These are phyloP conservation scores for Cosmopolites sordidus DNA, from an alignment of 2,888 invertebrate genomes.

Conservation along the genomic window DNA sequence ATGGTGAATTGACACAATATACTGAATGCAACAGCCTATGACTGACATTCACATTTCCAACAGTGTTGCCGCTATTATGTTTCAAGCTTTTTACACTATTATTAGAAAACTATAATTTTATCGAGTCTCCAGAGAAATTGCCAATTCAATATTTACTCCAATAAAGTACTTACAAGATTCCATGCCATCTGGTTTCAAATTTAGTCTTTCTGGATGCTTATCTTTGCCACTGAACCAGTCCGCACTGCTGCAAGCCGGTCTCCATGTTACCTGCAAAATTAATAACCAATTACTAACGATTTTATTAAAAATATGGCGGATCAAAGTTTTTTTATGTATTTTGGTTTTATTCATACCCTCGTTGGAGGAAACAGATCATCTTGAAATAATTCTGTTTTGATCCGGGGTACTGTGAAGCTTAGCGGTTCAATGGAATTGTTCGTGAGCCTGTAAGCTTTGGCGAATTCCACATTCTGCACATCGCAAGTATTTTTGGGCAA, in stretches of 20 bases:
- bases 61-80: no score
- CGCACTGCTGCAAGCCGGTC: slow-evolving; percentile 63
- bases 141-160: no score
- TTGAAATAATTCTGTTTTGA: slow-evolving; percentile 96
- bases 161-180: slow-evolving; percentile 68
- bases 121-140: no score
- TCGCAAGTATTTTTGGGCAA: slow-evolving; percentile 85
- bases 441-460: slow-evolving; percentile 89
- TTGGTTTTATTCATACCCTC: slow-evolving; percentile 50
- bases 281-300: no score
- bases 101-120: no score
- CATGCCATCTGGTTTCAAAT: slow-evolving; percentile 86
- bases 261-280: slow-evolving; percentile 60
- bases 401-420: slow-evolving; percentile 92
- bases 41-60: no score
- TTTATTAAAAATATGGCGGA: no score
- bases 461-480: slow-evolving; percentile 88
- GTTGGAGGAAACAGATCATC: slow-evolving; percentile 96
- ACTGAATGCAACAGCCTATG: no score
- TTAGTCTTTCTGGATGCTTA: slow-evolving; percentile 59
- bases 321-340: no score
- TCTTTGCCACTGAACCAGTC: slow-evolving; percentile 77
- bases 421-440: slow-evolving; percentile 89
- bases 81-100: no score
- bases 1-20: no score